Evolutionary conservation across 1,140 invertebrate species (phyloP).

Genomic region (Drosophila ambigua): DNA sequence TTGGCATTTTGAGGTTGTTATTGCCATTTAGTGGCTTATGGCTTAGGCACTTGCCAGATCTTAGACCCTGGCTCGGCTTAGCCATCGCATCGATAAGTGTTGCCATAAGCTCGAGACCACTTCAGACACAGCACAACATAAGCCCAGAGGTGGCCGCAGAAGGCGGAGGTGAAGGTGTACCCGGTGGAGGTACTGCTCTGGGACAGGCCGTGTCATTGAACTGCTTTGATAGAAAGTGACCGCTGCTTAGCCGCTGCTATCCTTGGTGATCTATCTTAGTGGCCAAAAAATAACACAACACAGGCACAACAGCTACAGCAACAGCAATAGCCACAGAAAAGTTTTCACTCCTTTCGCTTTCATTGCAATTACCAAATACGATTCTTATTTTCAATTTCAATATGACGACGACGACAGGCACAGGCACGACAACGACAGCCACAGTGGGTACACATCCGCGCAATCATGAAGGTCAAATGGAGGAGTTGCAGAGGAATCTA

Average conservation of each 20-base stretch:
- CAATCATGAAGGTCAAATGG: slow-evolving; percentile 16
- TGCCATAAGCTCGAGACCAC: slow-evolving; percentile 58
- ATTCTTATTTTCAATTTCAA: slow-evolving; percentile 83
- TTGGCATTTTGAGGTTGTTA: slow-evolving; percentile 72
- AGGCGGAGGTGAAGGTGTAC: slow-evolving; percentile 23
- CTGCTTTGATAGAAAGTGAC: slow-evolving; percentile 69
- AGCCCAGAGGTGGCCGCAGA: slow-evolving; percentile 2
- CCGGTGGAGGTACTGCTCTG: slow-evolving; percentile 7
- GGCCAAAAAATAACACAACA: slow-evolving; percentile 61
- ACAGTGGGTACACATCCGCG: slow-evolving; percentile 31
- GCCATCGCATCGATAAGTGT: slow-evolving; percentile 67
- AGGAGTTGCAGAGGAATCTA: not conserved
- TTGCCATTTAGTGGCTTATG: slow-evolving; percentile 67
- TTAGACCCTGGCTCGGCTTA: slow-evolving; percentile 28
- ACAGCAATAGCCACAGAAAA: slow-evolving; percentile 41
- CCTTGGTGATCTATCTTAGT: slow-evolving; percentile 79
- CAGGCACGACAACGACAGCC: slow-evolving; percentile 45
- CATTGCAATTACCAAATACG: slow-evolving; percentile 82
- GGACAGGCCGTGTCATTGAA: slow-evolving; percentile 65
- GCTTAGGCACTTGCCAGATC: slow-evolving; percentile 4
- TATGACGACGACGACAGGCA: slow-evolving; percentile 76
- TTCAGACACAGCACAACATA: slow-evolving; percentile 31
- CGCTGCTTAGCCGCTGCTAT: slow-evolving; percentile 62
- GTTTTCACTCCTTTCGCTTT: slow-evolving; percentile 82
- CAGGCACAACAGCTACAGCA: slow-evolving; percentile 9